Evolutionary conservation across 2,888 invertebrate species (phyloP), one percentile per base, ranked within the genome.

Genomic region (Drosophila mercatorum): DNA sequence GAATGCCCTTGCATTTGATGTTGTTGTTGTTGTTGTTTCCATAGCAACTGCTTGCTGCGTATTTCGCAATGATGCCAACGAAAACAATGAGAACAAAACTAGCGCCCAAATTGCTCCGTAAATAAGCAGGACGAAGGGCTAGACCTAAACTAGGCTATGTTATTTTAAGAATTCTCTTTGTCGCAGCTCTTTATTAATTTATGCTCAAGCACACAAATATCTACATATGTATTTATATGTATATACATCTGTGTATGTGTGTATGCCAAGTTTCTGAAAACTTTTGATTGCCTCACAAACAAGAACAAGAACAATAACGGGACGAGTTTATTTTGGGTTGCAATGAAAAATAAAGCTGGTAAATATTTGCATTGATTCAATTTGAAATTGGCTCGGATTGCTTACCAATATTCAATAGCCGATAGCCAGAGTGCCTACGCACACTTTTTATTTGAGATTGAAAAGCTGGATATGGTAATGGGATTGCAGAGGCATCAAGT

Each of bases 31-130:
- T 17, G 57, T 51, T 62, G 26, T 11, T 55, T 10, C 31, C 22
- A 60, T 11, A 52, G 59, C 56, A 26, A 53, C 41, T 72, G 65
- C 62, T 56, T 31, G 34, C 67, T 71, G 74, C 74, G 78, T 74
- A 66, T 68, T 58, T 62, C 46, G 64, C 60, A 72, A 72, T 75
- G 65, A 62, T 69, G 64, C 52, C 53, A 70, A 78, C 70, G 72
- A 72, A 78, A 75, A 69, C 59, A 59, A 53, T 56, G 41, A 57
- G 58, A 55, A 59, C 58, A 49, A 53, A 67, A 61, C 62, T 65
- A 68, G 44, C 44, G 65, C 58, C 55, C 34, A 65, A 83, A 82
- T 82, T 70, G 85, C 78, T 87, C 11, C 44, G 65, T 82, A 85
- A 89, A 87, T 70, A 87, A 72, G 61, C 77, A 56, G 66, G 63